These are phyloP conservation scores for Cairina moschata DNA, from an alignment of 2,113 vertebrate species.

Conservation along the genomic window DNA sequence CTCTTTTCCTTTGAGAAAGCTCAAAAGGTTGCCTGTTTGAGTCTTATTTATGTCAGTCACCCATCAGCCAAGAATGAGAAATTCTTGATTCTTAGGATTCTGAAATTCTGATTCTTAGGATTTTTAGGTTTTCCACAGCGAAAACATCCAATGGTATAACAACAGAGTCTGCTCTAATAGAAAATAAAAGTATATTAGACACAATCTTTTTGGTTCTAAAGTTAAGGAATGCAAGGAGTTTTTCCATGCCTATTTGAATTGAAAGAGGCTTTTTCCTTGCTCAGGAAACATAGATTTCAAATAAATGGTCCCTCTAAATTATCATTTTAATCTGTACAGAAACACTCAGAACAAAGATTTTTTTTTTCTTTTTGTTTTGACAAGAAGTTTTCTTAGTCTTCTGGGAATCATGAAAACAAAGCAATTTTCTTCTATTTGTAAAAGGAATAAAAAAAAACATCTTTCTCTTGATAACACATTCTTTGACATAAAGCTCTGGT, in stretches of 20 bases:
- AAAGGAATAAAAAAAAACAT: neutral
- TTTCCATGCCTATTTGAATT: neutral
- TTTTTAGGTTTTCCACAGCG: neutral
- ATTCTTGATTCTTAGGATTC: neutral
- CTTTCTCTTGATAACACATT: neutral
- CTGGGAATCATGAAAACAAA: conserved; percentile 36
- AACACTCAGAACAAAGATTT: neutral
- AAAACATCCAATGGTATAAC: neutral
- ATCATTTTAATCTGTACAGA: neutral
- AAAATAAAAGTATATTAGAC: neutral
- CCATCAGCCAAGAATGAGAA: neutral
- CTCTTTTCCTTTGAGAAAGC: neutral
- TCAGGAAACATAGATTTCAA: neutral
- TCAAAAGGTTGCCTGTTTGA: neutral
- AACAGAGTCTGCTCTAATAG: neutral
- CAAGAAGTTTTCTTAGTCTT: neutral
- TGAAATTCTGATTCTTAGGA: neutral
- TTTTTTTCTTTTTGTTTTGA: neutral
- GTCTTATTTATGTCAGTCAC: neutral
- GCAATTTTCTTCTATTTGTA: neutral
- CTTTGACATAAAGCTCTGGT: conserved; percentile 20
- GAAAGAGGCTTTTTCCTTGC: neutral
- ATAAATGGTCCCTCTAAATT: neutral
- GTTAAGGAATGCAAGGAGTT: neutral
- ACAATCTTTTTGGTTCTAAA: neutral